phyloP scores from a whole-genome alignment of 2,888 invertebrate genomes.

The Selenia dentaria region DNA sequence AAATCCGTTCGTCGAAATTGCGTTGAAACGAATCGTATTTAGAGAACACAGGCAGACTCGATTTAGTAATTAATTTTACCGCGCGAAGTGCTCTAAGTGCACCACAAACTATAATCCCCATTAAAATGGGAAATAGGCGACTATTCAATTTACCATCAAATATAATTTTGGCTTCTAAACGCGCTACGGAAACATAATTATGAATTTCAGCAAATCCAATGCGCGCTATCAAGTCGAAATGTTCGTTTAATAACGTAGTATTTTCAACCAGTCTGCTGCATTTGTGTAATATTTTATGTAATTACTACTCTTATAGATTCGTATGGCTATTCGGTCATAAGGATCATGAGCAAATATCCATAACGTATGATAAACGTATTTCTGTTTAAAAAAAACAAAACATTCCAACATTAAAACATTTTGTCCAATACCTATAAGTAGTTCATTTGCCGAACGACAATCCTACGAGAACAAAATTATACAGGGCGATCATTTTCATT shows the following conservation, averaged over 20 bases:
- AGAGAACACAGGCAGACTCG: slow-evolving; percentile 65
- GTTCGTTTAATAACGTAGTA: slow-evolving; percentile 36
- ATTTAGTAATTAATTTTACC: slow-evolving; percentile 83
- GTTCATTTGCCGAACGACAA: slow-evolving; percentile 62
- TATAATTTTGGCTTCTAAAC: slow-evolving; percentile 80
- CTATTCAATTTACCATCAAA: slow-evolving; percentile 76
- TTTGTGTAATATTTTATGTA: slow-evolving; percentile 37
- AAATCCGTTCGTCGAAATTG: slow-evolving; percentile 48
- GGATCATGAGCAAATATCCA: too few species aligned
- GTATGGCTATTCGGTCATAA: too few species aligned
- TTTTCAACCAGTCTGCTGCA: slow-evolving; percentile 27
- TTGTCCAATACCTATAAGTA: slow-evolving; percentile 38
- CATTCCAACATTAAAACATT: slow-evolving; percentile 22
- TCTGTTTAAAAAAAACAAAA: slow-evolving; percentile 37
- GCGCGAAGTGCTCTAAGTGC: slow-evolving; percentile 80
- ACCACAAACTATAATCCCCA: slow-evolving; percentile 82
- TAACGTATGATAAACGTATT: slow-evolving; percentile 7
- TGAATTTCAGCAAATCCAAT: slow-evolving; percentile 60
- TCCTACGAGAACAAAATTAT: slow-evolving; percentile 67
- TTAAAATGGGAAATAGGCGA: slow-evolving; percentile 79
- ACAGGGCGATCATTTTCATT: slow-evolving; percentile 77
- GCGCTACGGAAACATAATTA: slow-evolving; percentile 61
- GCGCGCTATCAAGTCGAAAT: slow-evolving; percentile 35
- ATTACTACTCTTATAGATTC: slow-evolving; percentile 21
- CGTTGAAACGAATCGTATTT: slow-evolving; percentile 64